Evolutionary conservation across 2,888 invertebrate genomes (phyloP).

Genomic region (Leptodirus hochenwartii): DNA sequence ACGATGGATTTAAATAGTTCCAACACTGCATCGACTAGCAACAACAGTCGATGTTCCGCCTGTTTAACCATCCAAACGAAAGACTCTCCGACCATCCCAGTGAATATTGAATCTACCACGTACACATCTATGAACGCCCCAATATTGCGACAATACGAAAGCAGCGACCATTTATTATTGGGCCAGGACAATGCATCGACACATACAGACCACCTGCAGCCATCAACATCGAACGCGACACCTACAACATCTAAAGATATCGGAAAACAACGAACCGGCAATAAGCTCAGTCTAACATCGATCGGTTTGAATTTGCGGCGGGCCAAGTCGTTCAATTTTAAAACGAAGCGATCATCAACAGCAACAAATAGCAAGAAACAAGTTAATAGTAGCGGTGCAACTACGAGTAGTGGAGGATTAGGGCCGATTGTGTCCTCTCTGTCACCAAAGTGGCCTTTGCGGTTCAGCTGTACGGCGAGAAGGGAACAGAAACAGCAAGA

Average conservation of each 20-base stretch:
- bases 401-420: not conserved
- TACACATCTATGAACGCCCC: too few species aligned
- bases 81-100: too few species aligned
- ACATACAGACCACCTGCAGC: too few species aligned
- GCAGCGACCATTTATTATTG: too few species aligned
- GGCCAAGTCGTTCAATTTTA: slow-evolving; percentile 21
- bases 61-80: too few species aligned
- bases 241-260: slow-evolving; percentile 16
- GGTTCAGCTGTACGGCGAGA: slow-evolving; percentile 23
- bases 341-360: slow-evolving; percentile 17
- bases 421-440: slow-evolving; percentile 3
- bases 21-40: too few species aligned
- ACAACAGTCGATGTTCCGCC: too few species aligned
- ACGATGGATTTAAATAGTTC: too few species aligned
- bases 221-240: slow-evolving; percentile 2
- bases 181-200: too few species aligned
- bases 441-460: slow-evolving; percentile 24
- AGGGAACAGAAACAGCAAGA: slow-evolving; percentile 20
- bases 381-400: slow-evolving; percentile 1
- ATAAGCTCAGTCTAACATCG: slow-evolving; percentile 19
- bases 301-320: slow-evolving; percentile 21
- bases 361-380: too few species aligned
- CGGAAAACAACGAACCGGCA: slow-evolving; percentile 16
- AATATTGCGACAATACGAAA: slow-evolving; percentile 6
- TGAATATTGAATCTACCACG: too few species aligned